Base-by-base conservation (phyloP, 2,888 invertebrate species). In the Rhamnusium bicolor region DNA sequence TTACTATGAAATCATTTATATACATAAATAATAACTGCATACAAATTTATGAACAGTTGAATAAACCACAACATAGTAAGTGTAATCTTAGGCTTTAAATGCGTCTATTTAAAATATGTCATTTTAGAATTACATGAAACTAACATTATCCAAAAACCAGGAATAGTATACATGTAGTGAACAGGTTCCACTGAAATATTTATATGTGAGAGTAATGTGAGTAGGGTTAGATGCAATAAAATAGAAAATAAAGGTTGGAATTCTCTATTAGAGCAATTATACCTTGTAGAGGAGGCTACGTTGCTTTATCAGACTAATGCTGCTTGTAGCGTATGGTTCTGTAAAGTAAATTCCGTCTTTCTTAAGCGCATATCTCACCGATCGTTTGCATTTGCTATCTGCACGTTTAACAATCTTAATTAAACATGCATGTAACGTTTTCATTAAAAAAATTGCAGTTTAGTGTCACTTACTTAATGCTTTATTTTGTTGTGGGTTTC, bases 181-280 rank as follows among this genome's bases (percentile, higher is more conserved):
- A 14, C 65, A 53, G 53, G 49, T 65, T 40, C 0, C 2, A 16
- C 14, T 16, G n/a, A 65, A 32, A n/a, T 54, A 54, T 67, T 40
- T 16, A 29, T 46, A 46, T 46, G 63, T 51, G 63, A 63, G 47
- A 49, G 7, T 51, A 51, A 51, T 67, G 56, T 16, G 66, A 56
- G 12, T 46, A 56, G 66, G 66, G 54, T 24, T 21, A 27, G 56
- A 67, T 21, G 56, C 46, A 19, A 7, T 56, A 46, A 56, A 67
- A 67, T 56, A 67, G 27, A 67, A 67, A 67, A 19, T 12, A n/a
- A 40, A 24, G 32, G 40, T 51, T 16, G 56, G 73, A 67, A 73
- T 73, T 29, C 67, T 70, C 65, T 71, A 74, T 74, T 69, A 46
- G 65, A 18, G 66, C 69, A 69, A 74, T 74, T 74, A 74, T 65